Percentiles rank a stretch among this genome's conserved stretches.
Conservation (phyloP, 2,113 vertebrate genomes). For the Callipepla californica region DNA sequence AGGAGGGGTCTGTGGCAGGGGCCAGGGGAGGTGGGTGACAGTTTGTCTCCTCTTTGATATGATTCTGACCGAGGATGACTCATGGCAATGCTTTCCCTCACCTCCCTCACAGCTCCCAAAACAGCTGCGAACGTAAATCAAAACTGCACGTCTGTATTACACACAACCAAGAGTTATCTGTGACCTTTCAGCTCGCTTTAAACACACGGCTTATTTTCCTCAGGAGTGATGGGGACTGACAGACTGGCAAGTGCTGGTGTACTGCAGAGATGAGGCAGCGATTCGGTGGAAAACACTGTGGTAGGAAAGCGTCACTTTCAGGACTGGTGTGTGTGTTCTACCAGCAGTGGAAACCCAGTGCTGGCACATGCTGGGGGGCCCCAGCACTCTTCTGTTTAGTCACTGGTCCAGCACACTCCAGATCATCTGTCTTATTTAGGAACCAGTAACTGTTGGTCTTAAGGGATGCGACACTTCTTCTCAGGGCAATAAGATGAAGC, state of each 20-base stretch:
- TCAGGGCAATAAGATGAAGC: not conserved
- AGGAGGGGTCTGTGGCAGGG: rapidly evolving
- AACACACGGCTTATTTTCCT: not conserved
- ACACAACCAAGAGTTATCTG: not conserved
- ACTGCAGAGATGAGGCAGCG: not conserved
- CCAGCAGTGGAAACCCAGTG: not conserved
- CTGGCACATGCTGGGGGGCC: rapidly evolving
- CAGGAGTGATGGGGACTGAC: conserved; percentile 10
- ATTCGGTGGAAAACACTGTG: not conserved
- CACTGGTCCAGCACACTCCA: not conserved
- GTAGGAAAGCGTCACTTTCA: not conserved
- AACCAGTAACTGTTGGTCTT: not conserved
- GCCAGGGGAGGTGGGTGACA: not conserved
- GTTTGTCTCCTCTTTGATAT: not conserved
- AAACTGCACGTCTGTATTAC: not conserved
- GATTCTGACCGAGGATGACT: not conserved
- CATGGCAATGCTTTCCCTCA: not conserved
- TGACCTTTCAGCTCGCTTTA: conserved; percentile 4
- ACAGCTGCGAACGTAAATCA: not conserved
- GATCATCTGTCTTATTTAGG: not conserved
- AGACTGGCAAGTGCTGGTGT: not conserved
- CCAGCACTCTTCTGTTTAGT: not conserved
- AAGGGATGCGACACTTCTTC: not conserved
- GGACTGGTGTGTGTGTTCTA: not conserved
- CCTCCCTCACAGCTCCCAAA: not conserved